phyloP scores from a whole-genome alignment of 2,113 vertebrate species.

The Heterochromis multidens region DNA sequence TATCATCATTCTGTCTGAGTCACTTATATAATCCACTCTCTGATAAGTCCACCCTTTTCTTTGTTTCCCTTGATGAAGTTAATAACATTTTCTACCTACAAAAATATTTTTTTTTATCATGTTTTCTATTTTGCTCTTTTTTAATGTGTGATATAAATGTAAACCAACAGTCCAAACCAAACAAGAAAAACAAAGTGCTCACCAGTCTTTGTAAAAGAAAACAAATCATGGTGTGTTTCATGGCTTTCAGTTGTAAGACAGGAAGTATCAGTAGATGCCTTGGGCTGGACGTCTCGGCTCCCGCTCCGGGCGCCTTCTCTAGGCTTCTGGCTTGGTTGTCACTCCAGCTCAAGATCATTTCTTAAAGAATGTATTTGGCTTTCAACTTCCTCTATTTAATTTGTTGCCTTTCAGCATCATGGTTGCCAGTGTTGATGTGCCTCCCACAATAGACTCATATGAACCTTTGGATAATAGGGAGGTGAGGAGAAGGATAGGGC shows the following conservation, averaged over 20 bases:
- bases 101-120: constrained; percentile 61
- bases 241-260: constrained; percentile 79
- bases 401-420: constrained; percentile 30
- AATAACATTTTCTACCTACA: constrained; percentile 61
- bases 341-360: constrained; percentile 44
- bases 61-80: constrained; percentile 17
- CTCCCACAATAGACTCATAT: constrained; percentile 20
- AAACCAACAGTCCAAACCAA: constrained; percentile 51
- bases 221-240: constrained; percentile 73
- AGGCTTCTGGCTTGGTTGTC: constrained; percentile 40
- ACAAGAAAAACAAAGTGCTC: constrained; percentile 61
- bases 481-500: constrained; percentile 24
- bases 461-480: constrained; percentile 27
- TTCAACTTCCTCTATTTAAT: constrained; percentile 32
- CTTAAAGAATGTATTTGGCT: constrained; percentile 34
- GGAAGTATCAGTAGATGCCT: constrained; percentile 54
- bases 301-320: constrained; percentile 22
- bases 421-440: constrained; percentile 8
- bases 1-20: not conserved
- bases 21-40: not conserved
- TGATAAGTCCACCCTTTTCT: not conserved
- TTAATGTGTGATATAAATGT: constrained; percentile 60
- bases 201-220: constrained; percentile 70
- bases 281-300: constrained; percentile 24
- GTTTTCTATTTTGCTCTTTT: constrained; percentile 44